Evolutionary conservation across 1,140 invertebrate species (phyloP), one percentile per base, ranked within the genome.

Genomic region (Portunus trituberculatus): DNA sequence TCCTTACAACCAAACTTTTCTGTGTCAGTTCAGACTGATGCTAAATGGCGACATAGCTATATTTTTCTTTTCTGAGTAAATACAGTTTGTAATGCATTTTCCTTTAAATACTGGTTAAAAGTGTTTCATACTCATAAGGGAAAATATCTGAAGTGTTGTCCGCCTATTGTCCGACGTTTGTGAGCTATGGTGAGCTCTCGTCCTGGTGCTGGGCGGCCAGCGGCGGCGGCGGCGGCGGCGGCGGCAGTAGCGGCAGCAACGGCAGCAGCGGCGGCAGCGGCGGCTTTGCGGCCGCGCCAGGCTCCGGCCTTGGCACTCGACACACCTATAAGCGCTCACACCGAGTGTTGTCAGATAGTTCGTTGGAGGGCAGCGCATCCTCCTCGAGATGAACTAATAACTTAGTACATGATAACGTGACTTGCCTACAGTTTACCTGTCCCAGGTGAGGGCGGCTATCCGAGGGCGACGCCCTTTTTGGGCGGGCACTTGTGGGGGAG

Each of bases 401-500:
- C 16, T 25, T 20, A 76, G 25, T 25, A 76, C 67, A 76, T n/a
- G 25, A 25, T 76, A 20, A 76, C 12, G 67, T n/a, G 25, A 25
- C n/a, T n/a, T 76, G 67, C 67, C 67, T 76, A 0, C 67, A 76
- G 67, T 25, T 76, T n/a, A n/a, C 67, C 67, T 76, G 67, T 76
- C 67, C 25, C 67, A n/a, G 67, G 67, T n/a, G 67, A 76, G 67
- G 67, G 67, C 67, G 67, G 67, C 67, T 7, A 20, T n/a, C 67
- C 20, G 67, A 76, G 67, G 20, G 67, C n/a, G 67, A 20, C 67
- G 67, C 67, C 67, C 67, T n/a, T n/a, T 39, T 12, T 76, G 67
- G 67, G 67, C 67, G 67, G 67, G 67, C 67, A 76, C 67, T 76
- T 76, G 67, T 76, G 67, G 67, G 67, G 67, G 67, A 76, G 67